Percentiles rank a stretch among this genome's conserved stretches.
Conservation (phyloP, 2,113 vertebrate species). For the Cyanoderma ruficeps region DNA sequence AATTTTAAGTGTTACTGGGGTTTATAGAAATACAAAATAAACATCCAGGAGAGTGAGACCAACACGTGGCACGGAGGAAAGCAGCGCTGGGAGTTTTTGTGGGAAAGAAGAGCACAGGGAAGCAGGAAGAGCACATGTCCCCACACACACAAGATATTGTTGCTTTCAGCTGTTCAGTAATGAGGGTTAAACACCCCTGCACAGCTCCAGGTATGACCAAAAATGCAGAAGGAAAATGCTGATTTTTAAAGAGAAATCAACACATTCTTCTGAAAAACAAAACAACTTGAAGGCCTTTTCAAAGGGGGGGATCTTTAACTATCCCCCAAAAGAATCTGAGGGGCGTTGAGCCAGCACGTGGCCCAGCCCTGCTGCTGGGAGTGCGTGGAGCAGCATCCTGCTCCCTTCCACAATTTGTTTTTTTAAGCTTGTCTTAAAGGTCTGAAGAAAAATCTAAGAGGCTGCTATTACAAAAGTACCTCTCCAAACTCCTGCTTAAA, state of each 20-base stretch:
- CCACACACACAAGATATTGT: fast-evolving
- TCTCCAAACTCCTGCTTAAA: neutral
- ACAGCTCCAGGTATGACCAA: neutral
- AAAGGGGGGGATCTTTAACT: neutral
- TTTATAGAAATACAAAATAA: neutral
- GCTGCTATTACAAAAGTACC: neutral
- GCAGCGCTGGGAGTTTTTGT: neutral
- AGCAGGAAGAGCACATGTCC: fast-evolving
- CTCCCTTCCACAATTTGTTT: neutral
- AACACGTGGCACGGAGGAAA: neutral
- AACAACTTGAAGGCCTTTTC: neutral
- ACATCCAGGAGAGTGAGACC: neutral
- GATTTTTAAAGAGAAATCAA: neutral
- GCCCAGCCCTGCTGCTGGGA: neutral
- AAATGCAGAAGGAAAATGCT: neutral
- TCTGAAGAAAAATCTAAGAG: neutral
- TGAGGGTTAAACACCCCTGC: neutral
- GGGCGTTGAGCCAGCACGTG: neutral
- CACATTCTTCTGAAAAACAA: neutral
- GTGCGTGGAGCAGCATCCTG: neutral
- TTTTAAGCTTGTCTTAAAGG: neutral
- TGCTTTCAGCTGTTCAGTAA: neutral
- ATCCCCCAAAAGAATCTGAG: neutral
- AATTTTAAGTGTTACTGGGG: neutral
- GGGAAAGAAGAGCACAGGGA: neutral